Evolutionary conservation across 2,888 invertebrate genomes (phyloP), one percentile per base, ranked within the genome.

Genomic region (Drosophila tanythrix): DNA sequence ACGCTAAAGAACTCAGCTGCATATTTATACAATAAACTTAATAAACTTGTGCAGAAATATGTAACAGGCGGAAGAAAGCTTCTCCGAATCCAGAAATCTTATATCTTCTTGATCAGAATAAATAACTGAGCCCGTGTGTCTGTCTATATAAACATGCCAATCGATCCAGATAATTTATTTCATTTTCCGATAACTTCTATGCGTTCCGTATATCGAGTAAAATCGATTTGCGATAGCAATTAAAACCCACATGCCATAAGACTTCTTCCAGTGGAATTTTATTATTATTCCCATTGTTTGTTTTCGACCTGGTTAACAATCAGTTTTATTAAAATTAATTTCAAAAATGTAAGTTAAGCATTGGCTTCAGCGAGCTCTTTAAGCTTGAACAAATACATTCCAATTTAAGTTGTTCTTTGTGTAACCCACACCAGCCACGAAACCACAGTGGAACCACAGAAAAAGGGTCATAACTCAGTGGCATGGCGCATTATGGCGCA

Each of bases 401-500:
- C 11, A n/a, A 52, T 66, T 64, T 51, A 64, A 52, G 64, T 0
- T 21, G 21, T 43, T 35, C 10, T 18, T 25, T 21, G 38, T 64
- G 40, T 36, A 29, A 31, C 7, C 66, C n/a, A 50, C 13, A 5
- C 25, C 29, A 15, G 46, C 46, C 46, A 8, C 8, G 4, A 46
- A 15, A 46, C 46, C 25, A 46, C n/a, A 35, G 33, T 36, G 48
- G 31, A 43, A 56, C 61, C 70, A 38, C 70, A 55, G 29, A 18
- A 56, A 59, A 53, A n/a, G 66, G 55, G n/a, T 29, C 58, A 79
- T 79, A 75, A 75, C 52, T 67, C 80, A 68, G 63, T 27, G 63
- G 25, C 35, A 31, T 58, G 43, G 46, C 48, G 51, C 48, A 59
- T 38, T 59, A 51, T 72, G 43, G 46, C 48, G 51, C 48, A 59